Evolutionary conservation across 2,888 invertebrate genomes (phyloP), one percentile per base, ranked within the genome.

Genomic region (Agrochola litura): DNA sequence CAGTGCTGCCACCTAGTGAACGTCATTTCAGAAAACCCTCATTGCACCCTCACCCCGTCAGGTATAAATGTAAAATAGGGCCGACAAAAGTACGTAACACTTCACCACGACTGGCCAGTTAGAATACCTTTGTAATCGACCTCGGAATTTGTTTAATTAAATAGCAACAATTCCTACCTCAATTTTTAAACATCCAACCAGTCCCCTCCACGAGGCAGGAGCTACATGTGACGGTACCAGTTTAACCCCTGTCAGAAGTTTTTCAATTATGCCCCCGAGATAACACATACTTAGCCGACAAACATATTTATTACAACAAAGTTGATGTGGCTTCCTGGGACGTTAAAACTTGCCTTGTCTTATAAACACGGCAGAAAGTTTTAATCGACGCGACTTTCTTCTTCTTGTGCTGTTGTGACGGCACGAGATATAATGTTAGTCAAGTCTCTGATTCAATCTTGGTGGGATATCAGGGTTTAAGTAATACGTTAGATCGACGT

Each of bases 191-290:
- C 41, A 77, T 68, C 56, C 69, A 67, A 66, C 65, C 63, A 76
- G 66, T 72, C 49, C 41, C 41, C 63, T 49, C 30, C 77, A 73
- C 65, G 77, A 73, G 70, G 68, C 64, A 25, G n/a, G 41, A 67
- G 67, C 46, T 78, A 89, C 89, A 89, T 88, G 88, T 89, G 86
- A 88, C 82, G 84, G 78, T 86, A 85, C 86, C 88, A 89, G 90
- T 89, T 93, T 92, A 93, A 94, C 94, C 94, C 94, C 89, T 93
- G 95, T 94, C 95, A 92, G 89, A 95, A 95, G 92, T 96, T 96
- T 96, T 96, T 96, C 96, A 96, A 96, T 96, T 95, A 96, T 91
- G 92, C 90, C 89, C 88, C 79, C 91, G 86, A 89, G 92, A 94
- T 94, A 95, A 92, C 93, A 90, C 91, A 89, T 91, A 92, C 90